Conservation (phyloP, 2,113 vertebrate genomes). For the Leucopsar rothschildi region DNA sequence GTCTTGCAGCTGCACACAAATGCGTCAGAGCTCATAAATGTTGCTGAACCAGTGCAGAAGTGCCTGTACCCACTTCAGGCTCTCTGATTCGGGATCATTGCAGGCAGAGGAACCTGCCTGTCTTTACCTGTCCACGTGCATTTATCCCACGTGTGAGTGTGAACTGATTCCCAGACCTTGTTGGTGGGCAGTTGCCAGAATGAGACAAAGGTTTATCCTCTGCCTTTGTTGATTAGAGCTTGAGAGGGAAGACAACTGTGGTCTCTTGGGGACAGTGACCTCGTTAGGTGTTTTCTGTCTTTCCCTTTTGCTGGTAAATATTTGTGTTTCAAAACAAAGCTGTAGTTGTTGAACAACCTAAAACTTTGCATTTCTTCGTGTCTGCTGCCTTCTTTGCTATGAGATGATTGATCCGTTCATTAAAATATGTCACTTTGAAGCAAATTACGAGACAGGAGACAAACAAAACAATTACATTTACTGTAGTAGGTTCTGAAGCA, state of each 20-base stretch:
- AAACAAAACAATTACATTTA: not conserved
- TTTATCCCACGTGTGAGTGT: not conserved
- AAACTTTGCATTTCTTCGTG: not conserved
- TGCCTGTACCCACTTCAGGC: not conserved
- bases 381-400: not conserved
- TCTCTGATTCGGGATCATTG: not conserved
- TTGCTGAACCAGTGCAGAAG: not conserved
- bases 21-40: not conserved
- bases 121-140: fast-evolving
- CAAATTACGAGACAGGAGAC: not conserved
- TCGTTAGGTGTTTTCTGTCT: not conserved
- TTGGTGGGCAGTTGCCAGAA: fast-evolving
- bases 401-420: not conserved
- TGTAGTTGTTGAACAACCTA: not conserved
- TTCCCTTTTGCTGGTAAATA: not conserved
- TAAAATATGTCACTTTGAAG: not conserved
- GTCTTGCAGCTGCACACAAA: not conserved
- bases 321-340: not conserved
- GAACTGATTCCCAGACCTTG: not conserved
- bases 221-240: not conserved
- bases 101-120: not conserved
- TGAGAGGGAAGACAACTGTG: not conserved
- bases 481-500: not conserved
- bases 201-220: not conserved
- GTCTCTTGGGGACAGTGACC: not conserved